Evolutionary conservation across 2,113 vertebrate genomes (phyloP).

Genomic region (Lophura nycthemera): DNA sequence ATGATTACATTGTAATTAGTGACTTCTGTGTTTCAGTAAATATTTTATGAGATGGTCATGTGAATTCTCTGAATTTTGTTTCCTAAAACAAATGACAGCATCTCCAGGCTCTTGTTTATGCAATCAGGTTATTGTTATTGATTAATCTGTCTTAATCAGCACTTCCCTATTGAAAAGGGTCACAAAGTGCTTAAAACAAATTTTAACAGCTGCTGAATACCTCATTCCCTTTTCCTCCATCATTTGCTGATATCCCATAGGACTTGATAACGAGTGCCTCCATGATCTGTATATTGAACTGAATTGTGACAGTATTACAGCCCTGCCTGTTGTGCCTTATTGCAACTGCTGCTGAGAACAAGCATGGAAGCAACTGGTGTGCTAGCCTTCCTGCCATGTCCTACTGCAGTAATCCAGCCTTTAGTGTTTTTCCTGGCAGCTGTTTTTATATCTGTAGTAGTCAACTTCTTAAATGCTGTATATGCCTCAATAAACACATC

Average conservation of each 20-base stretch:
- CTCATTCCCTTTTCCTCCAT: background rate
- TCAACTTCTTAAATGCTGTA: background rate
- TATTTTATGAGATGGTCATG: background rate
- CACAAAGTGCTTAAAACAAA: background rate
- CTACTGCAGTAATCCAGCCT: background rate
- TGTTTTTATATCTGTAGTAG: background rate
- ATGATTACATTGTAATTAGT: background rate
- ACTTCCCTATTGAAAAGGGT: background rate
- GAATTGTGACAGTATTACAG: background rate
- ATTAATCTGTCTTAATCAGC: background rate
- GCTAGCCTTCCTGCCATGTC: background rate
- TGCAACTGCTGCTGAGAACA: background rate
- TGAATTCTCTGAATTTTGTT: background rate
- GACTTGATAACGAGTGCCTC: background rate
- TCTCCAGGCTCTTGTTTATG: slow-evolving; percentile 2
- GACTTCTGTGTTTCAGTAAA: background rate
- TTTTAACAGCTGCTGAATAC: background rate
- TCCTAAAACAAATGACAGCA: background rate
- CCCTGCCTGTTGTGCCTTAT: background rate
- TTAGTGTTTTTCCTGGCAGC: background rate
- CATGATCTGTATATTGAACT: background rate
- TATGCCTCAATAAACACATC: background rate
- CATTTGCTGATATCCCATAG: background rate
- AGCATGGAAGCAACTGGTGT: background rate
- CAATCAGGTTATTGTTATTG: background rate